Conservation (phyloP, 1,140 invertebrate genomes). For the Drosophila kanapiae region DNA sequence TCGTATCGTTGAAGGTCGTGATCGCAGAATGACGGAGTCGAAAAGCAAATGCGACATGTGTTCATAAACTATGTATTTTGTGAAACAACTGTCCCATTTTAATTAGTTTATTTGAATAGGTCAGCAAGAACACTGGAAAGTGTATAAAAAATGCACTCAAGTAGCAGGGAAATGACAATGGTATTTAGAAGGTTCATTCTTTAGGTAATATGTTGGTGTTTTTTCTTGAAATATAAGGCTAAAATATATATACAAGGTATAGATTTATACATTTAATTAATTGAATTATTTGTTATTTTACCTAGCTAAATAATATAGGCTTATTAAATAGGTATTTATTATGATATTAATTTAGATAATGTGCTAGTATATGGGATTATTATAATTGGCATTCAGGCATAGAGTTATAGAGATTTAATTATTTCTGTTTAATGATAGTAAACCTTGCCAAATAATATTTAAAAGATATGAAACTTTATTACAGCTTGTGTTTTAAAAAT, state of each 20-base stretch:
- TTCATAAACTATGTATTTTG: constrained; percentile 9
- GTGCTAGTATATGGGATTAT: too few species aligned
- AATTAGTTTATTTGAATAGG: constrained; percentile 1
- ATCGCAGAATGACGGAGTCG: constrained; percentile 11
- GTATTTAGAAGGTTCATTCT: background rate
- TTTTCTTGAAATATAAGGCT: too few species aligned
- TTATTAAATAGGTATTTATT: too few species aligned
- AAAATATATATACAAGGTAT: background rate
- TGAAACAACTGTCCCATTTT: constrained; percentile 8
- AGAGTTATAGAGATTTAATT: too few species aligned
- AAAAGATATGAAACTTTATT: too few species aligned
- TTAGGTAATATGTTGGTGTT: background rate
- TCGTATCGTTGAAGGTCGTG: constrained; percentile 33
- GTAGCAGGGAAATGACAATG: background rate
- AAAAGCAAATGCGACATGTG: constrained; percentile 2
- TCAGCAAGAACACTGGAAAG: background rate
- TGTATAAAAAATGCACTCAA: background rate
- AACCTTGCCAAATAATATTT: too few species aligned
- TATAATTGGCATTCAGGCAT: too few species aligned
- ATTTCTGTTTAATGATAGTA: too few species aligned
- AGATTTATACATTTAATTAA: background rate
- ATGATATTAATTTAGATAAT: too few species aligned
- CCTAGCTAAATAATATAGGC: too few species aligned
- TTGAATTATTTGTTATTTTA: too few species aligned
- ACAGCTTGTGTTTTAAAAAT: too few species aligned